Evolutionary conservation across 1,140 invertebrate species (phyloP).

Genomic region (Drosophila busckii): DNA sequence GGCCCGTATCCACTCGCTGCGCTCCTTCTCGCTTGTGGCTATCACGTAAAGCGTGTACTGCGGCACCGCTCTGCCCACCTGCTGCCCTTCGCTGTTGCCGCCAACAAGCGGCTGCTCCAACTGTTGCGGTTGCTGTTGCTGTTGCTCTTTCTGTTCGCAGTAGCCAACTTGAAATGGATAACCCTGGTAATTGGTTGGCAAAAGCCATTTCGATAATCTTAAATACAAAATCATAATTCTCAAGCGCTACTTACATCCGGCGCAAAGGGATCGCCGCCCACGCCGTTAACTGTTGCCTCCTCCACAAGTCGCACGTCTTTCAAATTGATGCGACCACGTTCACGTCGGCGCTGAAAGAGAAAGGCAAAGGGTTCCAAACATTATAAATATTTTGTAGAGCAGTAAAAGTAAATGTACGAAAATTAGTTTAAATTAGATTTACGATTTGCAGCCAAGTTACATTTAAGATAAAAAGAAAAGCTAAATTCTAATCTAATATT

Average conservation of each 20-base stretch:
- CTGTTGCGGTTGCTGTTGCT: constrained; percentile 22
- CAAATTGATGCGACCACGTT: constrained; percentile 88
- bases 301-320: constrained; percentile 88
- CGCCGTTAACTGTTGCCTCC: constrained; percentile 83
- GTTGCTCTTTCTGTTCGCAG: constrained; percentile 79
- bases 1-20: constrained; percentile 87
- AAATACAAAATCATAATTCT: constrained; percentile 19
- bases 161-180: constrained; percentile 87
- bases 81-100: constrained; percentile 58
- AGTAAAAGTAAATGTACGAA: too few relatives aligned
- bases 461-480: too few relatives aligned
- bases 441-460: too few relatives aligned
- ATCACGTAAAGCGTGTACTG: constrained; percentile 90
- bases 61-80: constrained; percentile 75
- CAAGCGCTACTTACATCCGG: constrained; percentile 70
- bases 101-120: constrained; percentile 4
- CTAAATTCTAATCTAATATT: too few relatives aligned
- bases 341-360: constrained; percentile 84
- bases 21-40: constrained; percentile 84
- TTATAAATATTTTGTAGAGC: too few relatives aligned
- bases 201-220: constrained; percentile 21
- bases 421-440: too few relatives aligned
- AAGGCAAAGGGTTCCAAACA: constrained; percentile 13
- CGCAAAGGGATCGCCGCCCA: constrained; percentile 78
- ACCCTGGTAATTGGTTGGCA: constrained; percentile 71